phyloP scores from a whole-genome alignment of 2,888 invertebrate genomes.

The Melieria picta region DNA sequence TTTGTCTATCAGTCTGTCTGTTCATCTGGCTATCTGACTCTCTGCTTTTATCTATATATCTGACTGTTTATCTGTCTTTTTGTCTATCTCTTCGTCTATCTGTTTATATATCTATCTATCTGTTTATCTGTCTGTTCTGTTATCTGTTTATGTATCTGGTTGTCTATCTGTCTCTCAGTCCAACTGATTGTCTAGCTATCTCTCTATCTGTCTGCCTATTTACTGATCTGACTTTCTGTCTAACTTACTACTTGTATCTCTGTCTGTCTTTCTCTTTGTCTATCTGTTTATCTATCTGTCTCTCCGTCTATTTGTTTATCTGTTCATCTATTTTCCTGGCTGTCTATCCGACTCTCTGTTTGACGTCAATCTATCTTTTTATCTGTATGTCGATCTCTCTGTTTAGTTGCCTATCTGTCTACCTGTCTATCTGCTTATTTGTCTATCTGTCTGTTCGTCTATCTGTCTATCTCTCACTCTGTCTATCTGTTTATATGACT shows the following conservation, averaged over 20 bases:
- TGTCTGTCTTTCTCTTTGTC: conserved; percentile 13
- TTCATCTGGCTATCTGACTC: too few species aligned
- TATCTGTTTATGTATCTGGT: background rate
- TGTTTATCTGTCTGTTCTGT: background rate
- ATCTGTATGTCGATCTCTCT: background rate
- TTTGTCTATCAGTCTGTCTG: too few species aligned
- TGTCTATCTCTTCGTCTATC: too few species aligned
- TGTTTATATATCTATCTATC: too few species aligned
- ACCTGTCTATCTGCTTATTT: too few species aligned
- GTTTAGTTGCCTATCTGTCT: conserved; percentile 37
- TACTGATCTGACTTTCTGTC: background rate
- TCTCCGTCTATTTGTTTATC: background rate
- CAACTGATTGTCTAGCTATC: background rate
- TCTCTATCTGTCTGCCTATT: too few species aligned
- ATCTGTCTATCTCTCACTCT: too few species aligned
- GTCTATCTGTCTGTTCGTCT: too few species aligned
- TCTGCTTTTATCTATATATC: too few species aligned
- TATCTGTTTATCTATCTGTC: background rate
- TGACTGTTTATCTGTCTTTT: too few species aligned
- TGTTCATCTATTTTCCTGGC: conserved; percentile 18
- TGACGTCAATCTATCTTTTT: conserved; percentile 1
- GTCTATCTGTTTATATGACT: too few species aligned
- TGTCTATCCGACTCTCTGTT: conserved; percentile 9
- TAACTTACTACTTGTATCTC: conserved; percentile 1
- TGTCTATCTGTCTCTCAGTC: conserved; percentile 12